Evolutionary conservation across 2,888 invertebrate species (phyloP).

Genomic region (Horisme vitalbata): DNA sequence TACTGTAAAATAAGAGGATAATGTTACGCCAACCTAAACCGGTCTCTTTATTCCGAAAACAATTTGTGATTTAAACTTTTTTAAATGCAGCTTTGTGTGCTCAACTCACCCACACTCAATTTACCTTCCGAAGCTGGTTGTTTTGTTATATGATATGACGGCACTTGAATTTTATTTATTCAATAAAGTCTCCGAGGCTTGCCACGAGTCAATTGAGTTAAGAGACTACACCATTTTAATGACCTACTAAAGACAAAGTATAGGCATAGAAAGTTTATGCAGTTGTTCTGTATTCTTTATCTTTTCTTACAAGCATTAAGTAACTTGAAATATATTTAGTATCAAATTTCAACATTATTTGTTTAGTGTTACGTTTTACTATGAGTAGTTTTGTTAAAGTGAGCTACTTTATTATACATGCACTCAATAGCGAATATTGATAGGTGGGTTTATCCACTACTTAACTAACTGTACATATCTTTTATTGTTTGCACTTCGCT

Average conservation of each 20-base stretch:
- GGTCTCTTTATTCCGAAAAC: slow-evolving; percentile 63
- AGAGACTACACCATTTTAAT: background rate
- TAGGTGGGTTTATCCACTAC: slow-evolving; percentile 54
- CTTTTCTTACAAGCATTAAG: too few relatives aligned
- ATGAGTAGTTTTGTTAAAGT: slow-evolving; percentile 53
- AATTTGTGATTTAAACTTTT: slow-evolving; percentile 33
- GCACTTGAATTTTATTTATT: slow-evolving; percentile 13
- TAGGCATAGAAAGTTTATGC: too few relatives aligned
- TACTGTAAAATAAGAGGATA: slow-evolving; percentile 77
- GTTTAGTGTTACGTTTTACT: too few relatives aligned
- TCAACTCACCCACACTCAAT: slow-evolving; percentile 13
- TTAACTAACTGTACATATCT: slow-evolving; percentile 62
- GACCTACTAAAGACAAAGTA: too few relatives aligned
- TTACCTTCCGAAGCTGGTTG: slow-evolving; percentile 10
- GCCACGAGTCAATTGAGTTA: slow-evolving; percentile 7
- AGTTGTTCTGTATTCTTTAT: too few relatives aligned
- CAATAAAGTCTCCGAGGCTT: slow-evolving; percentile 7
- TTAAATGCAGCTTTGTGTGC: slow-evolving; percentile 12
- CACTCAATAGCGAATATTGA: slow-evolving; percentile 48
- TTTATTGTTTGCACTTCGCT: slow-evolving; percentile 65
- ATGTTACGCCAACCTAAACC: slow-evolving; percentile 53
- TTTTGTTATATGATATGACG: slow-evolving; percentile 7
- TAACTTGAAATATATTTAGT: too few relatives aligned
- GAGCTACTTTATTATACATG: slow-evolving; percentile 50
- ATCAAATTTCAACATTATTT: too few relatives aligned